These are phyloP conservation scores for Hippocampus zosterae DNA, from an alignment of 2,113 vertebrate genomes.

Conservation along the genomic window DNA sequence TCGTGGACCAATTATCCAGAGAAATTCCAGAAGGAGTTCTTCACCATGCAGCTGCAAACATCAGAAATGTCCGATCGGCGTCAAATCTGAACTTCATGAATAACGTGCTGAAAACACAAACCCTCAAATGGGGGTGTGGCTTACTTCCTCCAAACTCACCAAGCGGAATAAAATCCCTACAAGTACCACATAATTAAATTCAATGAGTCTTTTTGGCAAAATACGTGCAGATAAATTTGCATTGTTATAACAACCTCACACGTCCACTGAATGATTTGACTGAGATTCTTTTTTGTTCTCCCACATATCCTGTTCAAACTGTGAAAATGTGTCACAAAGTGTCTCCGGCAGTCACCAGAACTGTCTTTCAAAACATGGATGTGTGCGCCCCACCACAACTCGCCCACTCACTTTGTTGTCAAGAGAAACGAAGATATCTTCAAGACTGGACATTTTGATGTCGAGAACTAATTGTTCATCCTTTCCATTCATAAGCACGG, in stretches of 20 bases:
- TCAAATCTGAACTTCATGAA: slow-evolving; percentile 55
- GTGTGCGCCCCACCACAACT: not conserved
- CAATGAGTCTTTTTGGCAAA: not conserved
- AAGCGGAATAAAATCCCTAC: not conserved
- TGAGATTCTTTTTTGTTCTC: not conserved
- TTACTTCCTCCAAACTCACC: not conserved
- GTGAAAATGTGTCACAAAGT: not conserved
- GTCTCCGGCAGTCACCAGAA: not conserved
- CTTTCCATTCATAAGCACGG: not conserved
- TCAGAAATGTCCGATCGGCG: slow-evolving; percentile 45
- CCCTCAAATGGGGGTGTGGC: not conserved
- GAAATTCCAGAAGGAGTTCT: slow-evolving; percentile 37
- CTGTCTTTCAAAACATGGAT: not conserved
- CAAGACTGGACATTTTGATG: not conserved
- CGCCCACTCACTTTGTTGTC: not conserved
- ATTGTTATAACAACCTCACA: not conserved
- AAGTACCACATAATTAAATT: not conserved
- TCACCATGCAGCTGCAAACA: slow-evolving; percentile 49
- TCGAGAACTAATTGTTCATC: not conserved
- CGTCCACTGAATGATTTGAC: not conserved
- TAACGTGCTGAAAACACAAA: slow-evolving; percentile 9
- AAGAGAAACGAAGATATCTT: not conserved
- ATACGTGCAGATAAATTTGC: not conserved
- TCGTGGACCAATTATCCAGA: slow-evolving; percentile 41
- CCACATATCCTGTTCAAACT: not conserved